Conservation (phyloP, 2,888 invertebrate species). For the Zele albiditarsus region DNA sequence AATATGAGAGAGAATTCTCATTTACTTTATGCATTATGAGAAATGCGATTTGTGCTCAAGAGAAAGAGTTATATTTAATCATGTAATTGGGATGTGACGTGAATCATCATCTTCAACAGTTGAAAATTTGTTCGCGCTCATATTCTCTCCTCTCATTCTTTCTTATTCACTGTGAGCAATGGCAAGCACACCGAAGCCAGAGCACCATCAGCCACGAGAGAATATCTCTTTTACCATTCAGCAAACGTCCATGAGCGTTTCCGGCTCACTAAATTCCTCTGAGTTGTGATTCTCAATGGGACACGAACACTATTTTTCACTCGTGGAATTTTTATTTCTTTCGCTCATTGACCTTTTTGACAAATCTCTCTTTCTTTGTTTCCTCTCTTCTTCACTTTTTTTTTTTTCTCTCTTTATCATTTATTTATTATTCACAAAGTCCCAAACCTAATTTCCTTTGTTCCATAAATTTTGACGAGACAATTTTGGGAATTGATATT, state of each 20-base stretch:
- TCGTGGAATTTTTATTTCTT: conserved; percentile 22
- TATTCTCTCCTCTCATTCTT: not conserved
- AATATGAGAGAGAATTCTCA: conserved; percentile 12
- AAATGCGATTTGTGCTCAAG: conserved; percentile 1
- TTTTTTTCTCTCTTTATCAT: not conserved
- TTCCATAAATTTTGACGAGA: not conserved
- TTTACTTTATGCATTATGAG: conserved; percentile 4
- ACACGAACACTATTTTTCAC: conserved; percentile 18
- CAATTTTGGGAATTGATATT: not conserved
- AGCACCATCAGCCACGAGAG: conserved; percentile 16
- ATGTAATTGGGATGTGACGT: conserved; percentile 38
- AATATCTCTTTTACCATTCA: conserved; percentile 48
- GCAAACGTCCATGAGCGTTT: conserved; percentile 48
- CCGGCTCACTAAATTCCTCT: conserved; percentile 50
- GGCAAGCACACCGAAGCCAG: not conserved
- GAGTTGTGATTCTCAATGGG: conserved; percentile 45
- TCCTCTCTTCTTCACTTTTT: not conserved
- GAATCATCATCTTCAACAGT: conserved; percentile 37
- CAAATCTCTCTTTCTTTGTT: conserved; percentile 1
- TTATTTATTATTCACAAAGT: not conserved
- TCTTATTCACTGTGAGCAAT: conserved; percentile 5
- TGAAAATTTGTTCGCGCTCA: not conserved
- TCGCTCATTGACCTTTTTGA: conserved; percentile 13
- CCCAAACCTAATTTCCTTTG: not conserved
- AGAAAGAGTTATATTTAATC: conserved; percentile 37